Evolutionary conservation across 2,113 vertebrate genomes (phyloP).

Genomic region (Pseudorectes ferrugineus): DNA sequence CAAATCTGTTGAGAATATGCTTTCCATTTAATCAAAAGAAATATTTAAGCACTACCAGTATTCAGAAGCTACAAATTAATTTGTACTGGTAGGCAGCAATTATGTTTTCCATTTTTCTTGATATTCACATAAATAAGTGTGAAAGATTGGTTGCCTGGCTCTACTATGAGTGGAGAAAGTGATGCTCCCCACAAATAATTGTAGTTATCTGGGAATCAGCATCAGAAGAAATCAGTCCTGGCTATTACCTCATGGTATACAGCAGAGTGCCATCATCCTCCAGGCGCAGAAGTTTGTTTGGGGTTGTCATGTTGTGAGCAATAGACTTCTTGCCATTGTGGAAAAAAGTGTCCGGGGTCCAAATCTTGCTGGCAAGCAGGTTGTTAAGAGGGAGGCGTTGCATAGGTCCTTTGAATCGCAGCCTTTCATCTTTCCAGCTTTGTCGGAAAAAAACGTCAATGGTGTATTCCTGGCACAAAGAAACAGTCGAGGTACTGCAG

Average conservation of each 20-base stretch:
- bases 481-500: background rate
- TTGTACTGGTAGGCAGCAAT: background rate
- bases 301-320: conserved; percentile 97
- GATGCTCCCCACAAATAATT: background rate
- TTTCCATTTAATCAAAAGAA: conserved; percentile 48
- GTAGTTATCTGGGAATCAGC: background rate
- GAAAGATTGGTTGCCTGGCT: background rate
- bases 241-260: conserved; percentile 93
- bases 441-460: conserved; percentile 98
- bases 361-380: conserved; percentile 95
- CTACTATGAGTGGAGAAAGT: background rate
- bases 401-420: conserved; percentile 94
- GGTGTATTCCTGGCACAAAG: conserved; percentile 87
- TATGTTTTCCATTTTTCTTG: conserved; percentile 39
- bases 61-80: conserved; percentile 50
- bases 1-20: conserved; percentile 38
- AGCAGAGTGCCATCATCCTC: conserved; percentile 93
- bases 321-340: conserved; percentile 98
- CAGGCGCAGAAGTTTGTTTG: conserved; percentile 93
- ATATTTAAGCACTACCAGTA: conserved; percentile 34
- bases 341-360: conserved; percentile 98
- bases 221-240: background rate
- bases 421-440: conserved; percentile 95
- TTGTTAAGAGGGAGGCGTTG: conserved; percentile 92
- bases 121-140: background rate